These are phyloP conservation scores for Darevskia nairensis DNA, from an alignment of 2,797 vertebrate genomes.

Conservation along the genomic window DNA sequence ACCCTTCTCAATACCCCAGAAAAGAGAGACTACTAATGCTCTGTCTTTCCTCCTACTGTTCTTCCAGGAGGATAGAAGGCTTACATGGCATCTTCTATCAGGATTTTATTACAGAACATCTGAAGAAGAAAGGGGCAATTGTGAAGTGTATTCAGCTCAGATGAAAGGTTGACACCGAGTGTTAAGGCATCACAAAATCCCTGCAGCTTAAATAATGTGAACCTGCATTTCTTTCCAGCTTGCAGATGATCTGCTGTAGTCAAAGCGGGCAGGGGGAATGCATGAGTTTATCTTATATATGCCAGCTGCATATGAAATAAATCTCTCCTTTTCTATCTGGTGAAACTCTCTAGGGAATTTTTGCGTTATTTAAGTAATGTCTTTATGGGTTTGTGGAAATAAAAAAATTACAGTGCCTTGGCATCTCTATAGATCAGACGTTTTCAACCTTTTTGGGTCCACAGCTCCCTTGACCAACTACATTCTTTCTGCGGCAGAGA, in stretches of 20 bases:
- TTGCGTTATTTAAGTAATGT: slow-evolving; percentile 10
- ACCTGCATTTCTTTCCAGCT: slow-evolving; percentile 35
- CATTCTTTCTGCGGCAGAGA: too few species aligned
- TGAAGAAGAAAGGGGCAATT: background rate
- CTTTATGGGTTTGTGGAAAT: background rate
- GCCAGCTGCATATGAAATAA: slow-evolving; percentile 33
- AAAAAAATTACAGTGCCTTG: background rate
- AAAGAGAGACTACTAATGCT: background rate
- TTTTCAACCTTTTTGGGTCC: too few species aligned
- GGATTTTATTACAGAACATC: slow-evolving; percentile 11
- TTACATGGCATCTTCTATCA: background rate
- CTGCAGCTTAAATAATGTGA: slow-evolving; percentile 20
- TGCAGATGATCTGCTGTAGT: background rate
- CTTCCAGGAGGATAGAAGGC: slow-evolving; percentile 1
- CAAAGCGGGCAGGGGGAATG: background rate
- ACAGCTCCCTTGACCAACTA: too few species aligned
- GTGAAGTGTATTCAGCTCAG: background rate
- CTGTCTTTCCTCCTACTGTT: background rate
- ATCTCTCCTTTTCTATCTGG: background rate
- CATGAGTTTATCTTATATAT: background rate
- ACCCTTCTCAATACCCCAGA: background rate
- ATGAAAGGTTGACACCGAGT: slow-evolving; percentile 3
- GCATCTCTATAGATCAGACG: background rate
- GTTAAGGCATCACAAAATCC: background rate
- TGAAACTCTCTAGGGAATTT: background rate